These are phyloP conservation scores for Euzetes globulus DNA, from an alignment of 2,888 invertebrate genomes.

Conservation along the genomic window DNA sequence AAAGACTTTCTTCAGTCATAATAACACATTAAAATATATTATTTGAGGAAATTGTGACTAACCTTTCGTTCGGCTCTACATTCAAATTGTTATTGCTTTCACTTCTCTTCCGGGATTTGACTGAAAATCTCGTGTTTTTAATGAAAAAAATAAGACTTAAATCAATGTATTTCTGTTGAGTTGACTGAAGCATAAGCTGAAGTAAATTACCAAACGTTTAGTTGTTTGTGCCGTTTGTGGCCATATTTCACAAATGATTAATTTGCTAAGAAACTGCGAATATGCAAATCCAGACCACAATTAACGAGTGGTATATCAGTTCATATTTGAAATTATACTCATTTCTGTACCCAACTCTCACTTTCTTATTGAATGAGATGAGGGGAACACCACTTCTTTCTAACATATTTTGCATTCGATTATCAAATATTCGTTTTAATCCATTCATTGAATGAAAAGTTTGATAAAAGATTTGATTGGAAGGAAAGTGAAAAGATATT, in stretches of 20 bases:
- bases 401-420: neutral
- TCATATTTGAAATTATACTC: neutral
- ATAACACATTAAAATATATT: conserved; percentile 21
- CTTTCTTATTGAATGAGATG: neutral
- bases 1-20: conserved; percentile 9
- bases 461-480: neutral
- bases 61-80: neutral
- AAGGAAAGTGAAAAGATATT: conserved; percentile 24
- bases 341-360: neutral
- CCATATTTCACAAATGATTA: conserved; percentile 1
- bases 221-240: neutral
- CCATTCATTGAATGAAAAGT: neutral
- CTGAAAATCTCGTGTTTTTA: neutral
- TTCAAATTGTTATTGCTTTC: neutral
- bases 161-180: neutral
- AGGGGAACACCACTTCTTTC: neutral
- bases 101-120: conserved; percentile 25
- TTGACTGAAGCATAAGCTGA: neutral
- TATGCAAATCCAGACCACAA: neutral
- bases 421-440: neutral
- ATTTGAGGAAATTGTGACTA: conserved; percentile 10
- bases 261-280: neutral
- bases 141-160: neutral
- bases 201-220: neutral
- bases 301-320: neutral